Percentiles rank a stretch among this genome's conserved stretches.
phyloP scores from a whole-genome alignment of 2,797 vertebrate genomes.

The Buphagus erythrorhynchus region DNA sequence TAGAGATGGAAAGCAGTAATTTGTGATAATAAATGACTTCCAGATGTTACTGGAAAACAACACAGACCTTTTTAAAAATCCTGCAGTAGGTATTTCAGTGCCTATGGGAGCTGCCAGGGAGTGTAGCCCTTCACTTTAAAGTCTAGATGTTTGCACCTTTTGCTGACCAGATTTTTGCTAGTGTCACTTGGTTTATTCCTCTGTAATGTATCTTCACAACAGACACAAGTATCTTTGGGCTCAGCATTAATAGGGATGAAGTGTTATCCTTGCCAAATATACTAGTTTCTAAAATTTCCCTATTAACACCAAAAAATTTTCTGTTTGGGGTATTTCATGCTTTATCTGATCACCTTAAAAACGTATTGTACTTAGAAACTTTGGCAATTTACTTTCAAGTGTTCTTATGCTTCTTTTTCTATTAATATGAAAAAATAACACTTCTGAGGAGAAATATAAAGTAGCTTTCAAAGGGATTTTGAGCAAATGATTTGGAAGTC shows the following conservation, averaged over 20 bases:
- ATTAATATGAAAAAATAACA: background rate
- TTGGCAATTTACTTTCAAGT: background rate
- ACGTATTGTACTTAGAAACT: background rate
- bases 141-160: background rate
- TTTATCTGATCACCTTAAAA: background rate
- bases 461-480: background rate
- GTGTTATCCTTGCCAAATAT: background rate
- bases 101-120: background rate
- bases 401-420: background rate
- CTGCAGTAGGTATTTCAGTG: background rate
- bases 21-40: conserved; percentile 4
- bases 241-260: background rate
- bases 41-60: background rate
- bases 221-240: background rate
- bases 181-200: background rate
- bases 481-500: background rate
- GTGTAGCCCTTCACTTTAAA: background rate
- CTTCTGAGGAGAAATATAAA: background rate
- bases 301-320: background rate
- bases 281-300: background rate
- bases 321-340: background rate
- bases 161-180: background rate
- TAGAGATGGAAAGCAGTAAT: conserved; percentile 1
- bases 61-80: background rate
- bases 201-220: background rate